phyloP scores from a whole-genome alignment of 2,888 invertebrate species.

The Phytoseiulus persimilis region DNA sequence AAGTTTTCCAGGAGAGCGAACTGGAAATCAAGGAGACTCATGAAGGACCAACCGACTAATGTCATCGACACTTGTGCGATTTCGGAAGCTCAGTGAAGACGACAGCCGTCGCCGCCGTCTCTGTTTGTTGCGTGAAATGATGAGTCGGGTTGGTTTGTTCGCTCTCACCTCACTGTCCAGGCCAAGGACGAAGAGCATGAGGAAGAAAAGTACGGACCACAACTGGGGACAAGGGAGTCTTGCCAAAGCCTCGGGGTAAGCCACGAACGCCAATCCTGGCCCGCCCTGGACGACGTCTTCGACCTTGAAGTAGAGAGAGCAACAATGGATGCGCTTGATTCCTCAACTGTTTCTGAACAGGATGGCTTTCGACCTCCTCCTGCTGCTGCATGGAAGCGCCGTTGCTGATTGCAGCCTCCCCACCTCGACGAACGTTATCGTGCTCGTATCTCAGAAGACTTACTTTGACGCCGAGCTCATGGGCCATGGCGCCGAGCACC shows the following conservation, averaged over 20 bases:
- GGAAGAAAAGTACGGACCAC: slow-evolving; percentile 47
- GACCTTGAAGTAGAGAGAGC: slow-evolving; percentile 43
- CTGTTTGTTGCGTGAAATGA: background rate
- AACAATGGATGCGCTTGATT: too few species aligned
- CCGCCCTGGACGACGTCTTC: slow-evolving; percentile 52
- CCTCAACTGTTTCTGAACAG: too few species aligned
- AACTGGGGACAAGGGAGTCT: slow-evolving; percentile 61
- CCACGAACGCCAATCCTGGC: slow-evolving; percentile 66
- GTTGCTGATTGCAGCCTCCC: too few species aligned
- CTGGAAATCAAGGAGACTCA: slow-evolving; percentile 45
- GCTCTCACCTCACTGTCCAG: slow-evolving; percentile 46
- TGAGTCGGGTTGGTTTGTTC: background rate
- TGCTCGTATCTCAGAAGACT: slow-evolving; percentile 39
- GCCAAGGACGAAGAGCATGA: slow-evolving; percentile 47
- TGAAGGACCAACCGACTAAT: background rate
- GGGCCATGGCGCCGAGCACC: slow-evolving; percentile 61
- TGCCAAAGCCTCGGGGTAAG: slow-evolving; percentile 66
- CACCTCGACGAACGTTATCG: too few species aligned
- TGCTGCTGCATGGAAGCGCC: too few species aligned
- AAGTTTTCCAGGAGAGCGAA: slow-evolving; percentile 51
- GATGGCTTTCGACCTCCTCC: too few species aligned
- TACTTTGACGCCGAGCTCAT: slow-evolving; percentile 49
- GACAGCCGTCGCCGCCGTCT: too few species aligned
- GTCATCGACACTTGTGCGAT: background rate
- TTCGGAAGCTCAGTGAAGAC: background rate